Evolutionary conservation across 2,113 vertebrate genomes (phyloP), one percentile per base, ranked within the genome.

Genomic region (Phocoena phocoena): DNA sequence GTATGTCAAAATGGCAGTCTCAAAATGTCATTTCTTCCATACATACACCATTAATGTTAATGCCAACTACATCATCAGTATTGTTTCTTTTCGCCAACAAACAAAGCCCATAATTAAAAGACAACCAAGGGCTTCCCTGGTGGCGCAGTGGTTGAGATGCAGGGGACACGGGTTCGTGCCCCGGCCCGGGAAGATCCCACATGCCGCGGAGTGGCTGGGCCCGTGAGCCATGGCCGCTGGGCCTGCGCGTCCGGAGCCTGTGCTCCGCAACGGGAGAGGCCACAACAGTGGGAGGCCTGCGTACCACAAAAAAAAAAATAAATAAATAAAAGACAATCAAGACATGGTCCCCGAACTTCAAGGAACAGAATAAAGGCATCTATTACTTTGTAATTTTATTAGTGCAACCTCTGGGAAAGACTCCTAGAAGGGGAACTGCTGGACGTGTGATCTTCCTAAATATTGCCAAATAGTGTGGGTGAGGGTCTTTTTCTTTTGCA

Each of bases 21-120:
- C 47, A 94, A 88, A 93, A 87, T 47, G 55, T 28, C 53, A 58
- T 77, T 88, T 89, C 71, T 93, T 80, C 68, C 41, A 89, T 44
- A 95, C 38, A 62, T 74, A 94, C 3, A 68, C 31, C 50, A 81
- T 1, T 55, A 55, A 47, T 81, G 21, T 74, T 60, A 62, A 93
- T 68, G 36, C 7, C n/a, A 77, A 87, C 28, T 62, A 97, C 33
- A n/a, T 70, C 58, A 81, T 41, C 21, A 25, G 53, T 80, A 90
- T 6, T n/a, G 41, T 50, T 71, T 82, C n/a, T 47, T 79, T 53
- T 36, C 28, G 23, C 18, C 55, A 90, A 83, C 55, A 96, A 88
- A 79, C n/a, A 92, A 85, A 93, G 26, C 18, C 11, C 33, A 47
- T 44, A 88, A 76, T 47, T 70, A 94, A 47, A 47, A 47, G 44